phyloP scores from a whole-genome alignment of 2,113 vertebrate genomes.

The Rostratula benghalensis region DNA sequence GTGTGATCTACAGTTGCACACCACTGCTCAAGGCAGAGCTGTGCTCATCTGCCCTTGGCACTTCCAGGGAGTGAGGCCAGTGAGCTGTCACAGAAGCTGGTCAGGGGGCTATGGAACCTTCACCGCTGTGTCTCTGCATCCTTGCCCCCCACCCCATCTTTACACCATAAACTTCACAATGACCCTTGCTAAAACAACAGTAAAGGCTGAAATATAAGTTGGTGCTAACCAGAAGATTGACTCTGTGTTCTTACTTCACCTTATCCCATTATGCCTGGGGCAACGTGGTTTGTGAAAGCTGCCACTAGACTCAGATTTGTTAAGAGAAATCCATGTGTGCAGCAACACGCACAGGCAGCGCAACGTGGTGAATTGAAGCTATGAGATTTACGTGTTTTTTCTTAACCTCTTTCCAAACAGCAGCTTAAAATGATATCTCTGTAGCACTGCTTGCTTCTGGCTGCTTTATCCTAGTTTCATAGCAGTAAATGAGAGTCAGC shows the following conservation, averaged over 20 bases:
- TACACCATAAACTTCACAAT: background rate
- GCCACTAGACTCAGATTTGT: background rate
- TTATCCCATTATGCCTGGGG: background rate
- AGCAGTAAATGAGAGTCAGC: background rate
- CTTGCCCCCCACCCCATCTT: rapidly evolving
- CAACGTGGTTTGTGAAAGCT: background rate
- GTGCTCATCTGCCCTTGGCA: background rate
- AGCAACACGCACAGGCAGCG: background rate
- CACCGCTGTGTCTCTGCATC: background rate
- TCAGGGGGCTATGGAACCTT: background rate
- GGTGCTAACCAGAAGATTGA: background rate
- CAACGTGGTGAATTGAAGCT: background rate
- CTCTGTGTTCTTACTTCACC: background rate
- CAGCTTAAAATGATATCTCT: background rate
- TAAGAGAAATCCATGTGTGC: background rate
- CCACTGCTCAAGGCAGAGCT: background rate
- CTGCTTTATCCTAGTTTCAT: background rate
- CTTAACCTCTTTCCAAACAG: background rate
- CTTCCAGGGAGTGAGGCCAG: rapidly evolving
- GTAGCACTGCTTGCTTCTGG: background rate
- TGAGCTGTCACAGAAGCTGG: rapidly evolving
- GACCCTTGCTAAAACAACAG: background rate
- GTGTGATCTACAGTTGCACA: background rate
- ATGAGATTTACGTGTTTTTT: background rate
- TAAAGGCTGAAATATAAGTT: background rate